Conservation (phyloP, 2,797 vertebrate genomes). For the Pseudochirops cupreus region DNA sequence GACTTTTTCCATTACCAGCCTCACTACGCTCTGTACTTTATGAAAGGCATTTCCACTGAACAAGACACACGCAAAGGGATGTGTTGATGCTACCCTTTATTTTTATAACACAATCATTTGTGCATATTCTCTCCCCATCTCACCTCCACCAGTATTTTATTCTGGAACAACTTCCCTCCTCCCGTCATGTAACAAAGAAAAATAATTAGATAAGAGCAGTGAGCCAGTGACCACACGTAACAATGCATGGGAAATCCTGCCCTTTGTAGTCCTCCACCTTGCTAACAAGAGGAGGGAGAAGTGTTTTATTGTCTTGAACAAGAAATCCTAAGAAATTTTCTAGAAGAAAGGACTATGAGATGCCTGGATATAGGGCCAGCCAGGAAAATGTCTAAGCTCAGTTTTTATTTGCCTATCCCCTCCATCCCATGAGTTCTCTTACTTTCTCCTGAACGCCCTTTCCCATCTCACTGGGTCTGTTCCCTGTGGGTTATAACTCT, state of each 20-base stretch:
- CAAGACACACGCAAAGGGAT: background rate
- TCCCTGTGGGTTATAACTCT: background rate
- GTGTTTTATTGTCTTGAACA: background rate
- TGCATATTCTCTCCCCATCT: background rate
- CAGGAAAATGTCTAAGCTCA: background rate
- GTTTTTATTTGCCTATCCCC: background rate
- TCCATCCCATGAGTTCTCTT: background rate
- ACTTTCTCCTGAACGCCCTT: background rate
- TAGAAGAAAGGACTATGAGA: background rate
- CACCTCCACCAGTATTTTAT: background rate
- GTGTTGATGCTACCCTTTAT: background rate
- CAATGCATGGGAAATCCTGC: background rate
- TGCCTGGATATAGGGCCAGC: background rate
- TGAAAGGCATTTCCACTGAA: background rate
- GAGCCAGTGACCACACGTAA: background rate
- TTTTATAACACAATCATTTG: background rate
- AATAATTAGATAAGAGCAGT: background rate
- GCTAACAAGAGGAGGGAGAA: background rate
- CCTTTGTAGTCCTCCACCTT: background rate
- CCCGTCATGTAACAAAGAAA: background rate
- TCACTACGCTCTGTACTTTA: background rate
- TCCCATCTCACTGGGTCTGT: background rate
- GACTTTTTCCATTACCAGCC: background rate
- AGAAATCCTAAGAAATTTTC: background rate
- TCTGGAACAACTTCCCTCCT: background rate